Percentiles rank a stretch among this genome's conserved stretches.
Conservation (phyloP, 2,113 vertebrate species). For the Xenopus tropicalis region DNA sequence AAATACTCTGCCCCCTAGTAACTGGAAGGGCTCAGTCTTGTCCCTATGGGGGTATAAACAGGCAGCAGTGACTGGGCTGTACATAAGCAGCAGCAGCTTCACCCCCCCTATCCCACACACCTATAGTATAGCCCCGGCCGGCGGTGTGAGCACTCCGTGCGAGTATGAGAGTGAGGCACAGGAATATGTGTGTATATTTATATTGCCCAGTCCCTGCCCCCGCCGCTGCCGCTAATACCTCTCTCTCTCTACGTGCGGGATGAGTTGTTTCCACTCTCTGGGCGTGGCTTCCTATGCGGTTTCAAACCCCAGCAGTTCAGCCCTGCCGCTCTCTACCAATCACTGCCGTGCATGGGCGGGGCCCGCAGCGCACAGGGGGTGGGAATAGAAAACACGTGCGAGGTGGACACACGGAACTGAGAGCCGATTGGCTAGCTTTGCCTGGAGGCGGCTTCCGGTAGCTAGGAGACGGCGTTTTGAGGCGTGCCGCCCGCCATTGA, state of each 20-base stretch:
- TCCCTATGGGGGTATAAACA: no score
- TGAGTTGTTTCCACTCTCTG: constrained; percentile 45
- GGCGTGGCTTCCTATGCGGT: neutral
- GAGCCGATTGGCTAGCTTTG: neutral
- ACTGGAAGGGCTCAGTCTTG: no score
- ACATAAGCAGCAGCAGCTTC: no score
- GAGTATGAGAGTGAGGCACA: no score
- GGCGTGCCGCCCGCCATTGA: constrained; percentile 71
- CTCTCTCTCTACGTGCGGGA: constrained; percentile 54
- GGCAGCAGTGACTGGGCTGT: no score
- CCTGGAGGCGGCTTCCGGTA: neutral
- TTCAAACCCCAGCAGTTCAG: neutral
- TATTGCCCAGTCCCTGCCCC: neutral
- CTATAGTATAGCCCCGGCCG: no score
- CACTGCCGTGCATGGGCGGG: neutral
- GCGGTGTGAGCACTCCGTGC: no score
- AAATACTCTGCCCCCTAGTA: no score
- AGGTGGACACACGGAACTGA: rapidly evolving
- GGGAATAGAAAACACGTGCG: constrained; percentile 14
- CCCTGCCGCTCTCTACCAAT: neutral
- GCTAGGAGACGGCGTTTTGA: constrained; percentile 22
- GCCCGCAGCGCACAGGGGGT: rapidly evolving
- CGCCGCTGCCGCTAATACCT: constrained; percentile 18
- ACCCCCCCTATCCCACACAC: no score
- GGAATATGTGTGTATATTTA: neutral